Conservation (phyloP, 2,888 invertebrate genomes). For the Dyspetes luteomarginatus region DNA sequence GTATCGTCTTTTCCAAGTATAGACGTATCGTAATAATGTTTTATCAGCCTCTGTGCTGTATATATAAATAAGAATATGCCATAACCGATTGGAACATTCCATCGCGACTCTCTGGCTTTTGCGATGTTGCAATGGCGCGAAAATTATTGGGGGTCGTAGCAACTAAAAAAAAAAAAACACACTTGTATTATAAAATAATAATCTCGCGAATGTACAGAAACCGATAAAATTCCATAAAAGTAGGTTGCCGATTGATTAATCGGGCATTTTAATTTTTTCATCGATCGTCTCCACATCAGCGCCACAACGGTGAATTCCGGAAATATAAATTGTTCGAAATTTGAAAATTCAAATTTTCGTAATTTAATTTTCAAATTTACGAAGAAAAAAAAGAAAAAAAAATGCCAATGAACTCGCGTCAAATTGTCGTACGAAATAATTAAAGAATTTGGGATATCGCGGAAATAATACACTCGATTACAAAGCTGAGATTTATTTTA, state of each 20-base stretch:
- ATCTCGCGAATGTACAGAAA: too few relatives aligned
- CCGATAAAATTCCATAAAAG: too few relatives aligned
- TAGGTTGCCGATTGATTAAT: constrained; percentile 7
- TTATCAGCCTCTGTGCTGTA: not conserved
- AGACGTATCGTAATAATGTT: not conserved
- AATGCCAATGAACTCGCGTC: not conserved
- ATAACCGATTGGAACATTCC: constrained; percentile 18
- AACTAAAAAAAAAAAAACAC: too few relatives aligned
- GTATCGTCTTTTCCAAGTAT: not conserved
- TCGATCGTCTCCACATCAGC: not conserved
- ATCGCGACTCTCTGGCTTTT: not conserved
- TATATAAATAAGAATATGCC: not conserved
- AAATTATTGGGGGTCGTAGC: too few relatives aligned
- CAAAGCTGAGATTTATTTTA: constrained; percentile 82
- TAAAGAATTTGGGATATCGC: constrained; percentile 9
- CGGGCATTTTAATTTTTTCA: not conserved
- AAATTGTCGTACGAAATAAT: constrained; percentile 29
- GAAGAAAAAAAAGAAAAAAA: too few relatives aligned
- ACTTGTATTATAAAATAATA: too few relatives aligned
- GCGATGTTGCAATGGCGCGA: not conserved
- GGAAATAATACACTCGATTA: constrained; percentile 69
- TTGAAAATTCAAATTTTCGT: not conserved
- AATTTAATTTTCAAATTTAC: too few relatives aligned
- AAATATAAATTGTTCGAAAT: too few relatives aligned
- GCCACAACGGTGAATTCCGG: not conserved